These are phyloP conservation scores for Linnaemya vulpina DNA, from an alignment of 2,888 invertebrate genomes.

Conservation along the genomic window DNA sequence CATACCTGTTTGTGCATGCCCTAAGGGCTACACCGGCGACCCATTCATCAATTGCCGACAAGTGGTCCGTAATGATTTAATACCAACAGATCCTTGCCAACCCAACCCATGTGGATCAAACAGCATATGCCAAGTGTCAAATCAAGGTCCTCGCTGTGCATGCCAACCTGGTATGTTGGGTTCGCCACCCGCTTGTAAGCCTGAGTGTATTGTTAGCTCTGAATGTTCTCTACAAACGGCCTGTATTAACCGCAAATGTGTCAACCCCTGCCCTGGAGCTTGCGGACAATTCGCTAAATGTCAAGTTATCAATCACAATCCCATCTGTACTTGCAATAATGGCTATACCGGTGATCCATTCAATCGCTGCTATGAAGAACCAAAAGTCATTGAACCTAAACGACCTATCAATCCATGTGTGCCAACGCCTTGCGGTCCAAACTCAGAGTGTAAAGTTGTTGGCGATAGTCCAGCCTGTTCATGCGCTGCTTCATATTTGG, in stretches of 20 bases:
- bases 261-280: conserved; percentile 90
- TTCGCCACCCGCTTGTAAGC: conserved; percentile 89
- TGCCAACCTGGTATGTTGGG: conserved; percentile 89
- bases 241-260: conserved; percentile 89
- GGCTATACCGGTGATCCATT: conserved; percentile 90
- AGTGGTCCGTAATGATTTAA: conserved; percentile 74
- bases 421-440: conserved; percentile 87
- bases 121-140: conserved; percentile 87
- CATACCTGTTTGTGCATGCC: conserved; percentile 89
- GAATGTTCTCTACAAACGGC: conserved; percentile 89
- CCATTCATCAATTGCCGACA: conserved; percentile 87
- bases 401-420: conserved; percentile 85
- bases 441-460: conserved; percentile 85
- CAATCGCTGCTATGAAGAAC: conserved; percentile 85
- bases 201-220: conserved; percentile 90
- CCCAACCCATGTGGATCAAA: conserved; percentile 91
- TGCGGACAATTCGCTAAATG: conserved; percentile 91
- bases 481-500: conserved; percentile 85
- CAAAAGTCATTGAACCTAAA: conserved; percentile 72
- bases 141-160: conserved; percentile 88
- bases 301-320: conserved; percentile 91
- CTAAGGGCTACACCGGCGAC: conserved; percentile 87
- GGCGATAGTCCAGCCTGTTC: conserved; percentile 86
- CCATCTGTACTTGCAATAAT: conserved; percentile 89
- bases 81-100: conserved; percentile 84